A percentile compares a stretch with the other conserved stretches of the same genome.
Conservation (phyloP, 2,888 invertebrate genomes). For the Pilophorus perplexus region DNA sequence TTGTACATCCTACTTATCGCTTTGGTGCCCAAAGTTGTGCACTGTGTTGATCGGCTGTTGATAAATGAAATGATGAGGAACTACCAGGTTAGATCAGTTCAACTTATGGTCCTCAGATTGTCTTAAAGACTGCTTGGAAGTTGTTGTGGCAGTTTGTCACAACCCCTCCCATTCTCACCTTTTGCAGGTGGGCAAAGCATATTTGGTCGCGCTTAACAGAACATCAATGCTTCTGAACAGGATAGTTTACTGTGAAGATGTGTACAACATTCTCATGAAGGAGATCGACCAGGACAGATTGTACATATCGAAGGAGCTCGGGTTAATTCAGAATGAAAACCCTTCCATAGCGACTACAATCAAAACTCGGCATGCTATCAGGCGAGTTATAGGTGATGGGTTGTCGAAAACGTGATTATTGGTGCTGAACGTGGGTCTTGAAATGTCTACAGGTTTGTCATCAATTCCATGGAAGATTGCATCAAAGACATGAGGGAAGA, state of each 20-base stretch:
- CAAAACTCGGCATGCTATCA: slow-evolving; percentile 32
- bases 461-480: slow-evolving; percentile 33
- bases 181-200: not conserved
- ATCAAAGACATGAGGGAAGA: slow-evolving; percentile 36
- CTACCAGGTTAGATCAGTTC: slow-evolving; percentile 25
- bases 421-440: too few species aligned
- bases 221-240: slow-evolving; percentile 11
- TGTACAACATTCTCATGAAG: slow-evolving; percentile 25
- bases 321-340: slow-evolving; percentile 28
- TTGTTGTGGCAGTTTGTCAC: too few species aligned
- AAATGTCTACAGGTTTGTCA: slow-evolving; percentile 24
- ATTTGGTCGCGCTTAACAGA: slow-evolving; percentile 24
- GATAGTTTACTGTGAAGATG: slow-evolving; percentile 19
- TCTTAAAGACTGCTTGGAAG: too few species aligned
- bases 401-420: too few species aligned
- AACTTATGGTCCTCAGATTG: too few species aligned
- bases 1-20: slow-evolving; percentile 14
- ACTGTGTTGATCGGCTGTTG: not conserved
- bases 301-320: slow-evolving; percentile 15
- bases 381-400: too few species aligned
- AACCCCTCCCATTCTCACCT: too few species aligned
- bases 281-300: slow-evolving; percentile 24
- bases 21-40: slow-evolving; percentile 23
- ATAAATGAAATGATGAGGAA: slow-evolving; percentile 28
- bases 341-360: slow-evolving; percentile 30